Conservation (phyloP, 2,113 vertebrate genomes). For the Tringa solitaria region DNA sequence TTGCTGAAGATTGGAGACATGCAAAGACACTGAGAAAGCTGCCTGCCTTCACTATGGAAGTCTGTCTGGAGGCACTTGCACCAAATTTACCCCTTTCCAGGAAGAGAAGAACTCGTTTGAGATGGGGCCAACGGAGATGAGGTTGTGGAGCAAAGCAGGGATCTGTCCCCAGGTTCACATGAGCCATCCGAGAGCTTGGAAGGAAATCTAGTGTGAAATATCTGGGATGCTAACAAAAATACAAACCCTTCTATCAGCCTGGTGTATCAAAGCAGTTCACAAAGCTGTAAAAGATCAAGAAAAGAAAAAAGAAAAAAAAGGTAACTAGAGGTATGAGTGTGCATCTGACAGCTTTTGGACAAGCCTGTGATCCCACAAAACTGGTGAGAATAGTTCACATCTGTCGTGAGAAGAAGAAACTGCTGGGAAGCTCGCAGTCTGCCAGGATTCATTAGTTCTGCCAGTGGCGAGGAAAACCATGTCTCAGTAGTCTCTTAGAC, state of each 20-base stretch:
- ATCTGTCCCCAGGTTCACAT: not conserved
- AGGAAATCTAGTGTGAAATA: not conserved
- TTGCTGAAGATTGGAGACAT: not conserved
- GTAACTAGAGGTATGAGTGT: not conserved
- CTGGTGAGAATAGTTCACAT: not conserved
- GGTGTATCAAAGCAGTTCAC: not conserved
- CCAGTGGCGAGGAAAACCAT: not conserved
- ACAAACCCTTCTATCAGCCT: not conserved
- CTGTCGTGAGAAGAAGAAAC: not conserved
- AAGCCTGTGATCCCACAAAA: not conserved
- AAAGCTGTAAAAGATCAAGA: not conserved
- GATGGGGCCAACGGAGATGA: not conserved
- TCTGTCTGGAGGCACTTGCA: not conserved
- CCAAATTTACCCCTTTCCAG: not conserved
- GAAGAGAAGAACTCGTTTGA: not conserved
- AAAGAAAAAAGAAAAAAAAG: not conserved
- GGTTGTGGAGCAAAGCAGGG: not conserved
- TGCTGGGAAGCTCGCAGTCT: accelerated
- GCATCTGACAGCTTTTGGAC: not conserved
- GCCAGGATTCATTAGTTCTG: not conserved
- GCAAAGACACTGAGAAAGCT: not conserved
- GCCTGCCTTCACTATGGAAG: not conserved
- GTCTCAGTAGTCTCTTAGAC: not conserved
- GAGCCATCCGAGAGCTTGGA: not conserved
- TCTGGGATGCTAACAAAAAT: not conserved